Evolutionary conservation across 2,888 invertebrate genomes (phyloP).

Genomic region (Philaethria dido): DNA sequence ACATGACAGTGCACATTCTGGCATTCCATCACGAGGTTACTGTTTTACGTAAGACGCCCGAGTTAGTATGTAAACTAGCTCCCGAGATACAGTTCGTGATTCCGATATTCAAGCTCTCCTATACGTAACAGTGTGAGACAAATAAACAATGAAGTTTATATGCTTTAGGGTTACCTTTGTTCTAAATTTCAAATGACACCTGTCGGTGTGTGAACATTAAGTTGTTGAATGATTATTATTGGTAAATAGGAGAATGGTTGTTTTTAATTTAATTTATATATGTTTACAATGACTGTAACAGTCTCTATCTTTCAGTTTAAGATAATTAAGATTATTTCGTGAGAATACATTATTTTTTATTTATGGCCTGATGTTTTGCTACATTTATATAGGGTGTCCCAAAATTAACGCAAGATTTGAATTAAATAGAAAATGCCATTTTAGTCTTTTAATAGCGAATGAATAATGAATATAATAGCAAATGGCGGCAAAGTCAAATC

Average conservation of each 20-base stretch:
- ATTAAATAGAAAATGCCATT: no score
- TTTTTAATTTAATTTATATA: neutral
- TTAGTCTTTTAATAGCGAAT: no score
- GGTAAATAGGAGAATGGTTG: neutral
- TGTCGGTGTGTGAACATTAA: neutral
- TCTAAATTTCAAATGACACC: neutral
- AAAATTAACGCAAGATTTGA: no score
- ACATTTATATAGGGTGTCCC: no score
- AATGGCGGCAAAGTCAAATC: no score
- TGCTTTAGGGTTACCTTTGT: neutral
- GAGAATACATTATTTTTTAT: no score
- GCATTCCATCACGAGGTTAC: constrained; percentile 32
- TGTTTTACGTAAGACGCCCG: constrained; percentile 26
- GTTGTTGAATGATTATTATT: no score
- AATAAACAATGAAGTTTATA: constrained; percentile 8
- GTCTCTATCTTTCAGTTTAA: no score
- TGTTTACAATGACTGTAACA: no score
- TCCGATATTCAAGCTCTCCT: constrained; percentile 6
- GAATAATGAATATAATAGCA: no score
- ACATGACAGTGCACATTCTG: constrained; percentile 27
- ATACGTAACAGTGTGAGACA: constrained; percentile 6
- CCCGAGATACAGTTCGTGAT: constrained; percentile 27
- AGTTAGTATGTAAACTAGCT: constrained; percentile 30
- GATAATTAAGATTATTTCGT: no score
- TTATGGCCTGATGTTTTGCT: no score